Conservation (phyloP, 2,888 invertebrate genomes). For the Diarsia dahlii region DNA sequence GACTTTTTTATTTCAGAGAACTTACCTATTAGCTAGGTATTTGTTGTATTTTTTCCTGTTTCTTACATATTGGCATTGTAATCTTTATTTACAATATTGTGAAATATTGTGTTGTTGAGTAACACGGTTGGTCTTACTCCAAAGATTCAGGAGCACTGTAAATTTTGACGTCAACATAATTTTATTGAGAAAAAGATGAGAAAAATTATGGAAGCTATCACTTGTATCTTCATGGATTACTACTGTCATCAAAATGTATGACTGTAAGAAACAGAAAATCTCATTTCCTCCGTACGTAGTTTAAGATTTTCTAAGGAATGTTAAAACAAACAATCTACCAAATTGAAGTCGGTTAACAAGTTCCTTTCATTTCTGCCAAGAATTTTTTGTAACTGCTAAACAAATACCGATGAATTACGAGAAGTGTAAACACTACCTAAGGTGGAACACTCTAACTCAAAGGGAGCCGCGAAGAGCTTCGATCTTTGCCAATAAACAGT, state of each 20-base stretch:
- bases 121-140: background rate
- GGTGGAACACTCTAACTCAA: slow-evolving; percentile 63
- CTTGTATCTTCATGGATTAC: background rate
- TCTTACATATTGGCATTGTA: too few species aligned
- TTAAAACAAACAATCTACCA: slow-evolving; percentile 26
- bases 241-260: background rate
- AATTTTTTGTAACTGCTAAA: slow-evolving; percentile 49
- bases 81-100: too few species aligned
- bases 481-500: slow-evolving; percentile 74
- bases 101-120: background rate
- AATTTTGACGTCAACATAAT: background rate
- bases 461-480: slow-evolving; percentile 65
- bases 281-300: background rate
- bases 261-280: background rate
- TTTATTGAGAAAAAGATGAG: background rate
- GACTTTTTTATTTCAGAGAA: background rate
- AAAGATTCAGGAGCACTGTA: background rate
- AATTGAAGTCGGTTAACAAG: slow-evolving; percentile 16
- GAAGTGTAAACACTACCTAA: slow-evolving; percentile 48
- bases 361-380: slow-evolving; percentile 20
- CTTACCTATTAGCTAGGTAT: background rate
- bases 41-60: too few species aligned
- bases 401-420: slow-evolving; percentile 47
- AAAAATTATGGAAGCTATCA: background rate
- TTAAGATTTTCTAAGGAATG: slow-evolving; percentile 21